Evolutionary conservation across 2,113 vertebrate species (phyloP).

Genomic region (Morone chrysops): DNA sequence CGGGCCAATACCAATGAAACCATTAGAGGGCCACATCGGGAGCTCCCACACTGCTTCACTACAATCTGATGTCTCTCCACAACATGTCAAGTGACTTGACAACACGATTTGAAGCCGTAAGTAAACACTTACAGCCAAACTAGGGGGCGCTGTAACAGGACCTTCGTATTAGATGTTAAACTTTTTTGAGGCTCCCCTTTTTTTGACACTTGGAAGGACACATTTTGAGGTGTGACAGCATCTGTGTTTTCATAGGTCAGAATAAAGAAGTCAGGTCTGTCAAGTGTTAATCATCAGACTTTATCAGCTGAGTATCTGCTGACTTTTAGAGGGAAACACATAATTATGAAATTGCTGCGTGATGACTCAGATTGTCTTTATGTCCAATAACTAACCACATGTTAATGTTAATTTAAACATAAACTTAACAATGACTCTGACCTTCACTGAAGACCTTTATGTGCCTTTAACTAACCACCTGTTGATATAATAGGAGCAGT

Average conservation of each 20-base stretch:
- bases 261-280: neutral
- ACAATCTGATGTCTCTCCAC: neutral
- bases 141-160: constrained; percentile 12
- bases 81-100: constrained; percentile 1
- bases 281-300: constrained; percentile 47
- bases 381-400: neutral
- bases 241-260: neutral
- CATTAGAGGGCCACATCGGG: constrained; percentile 11
- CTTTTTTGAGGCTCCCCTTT: neutral
- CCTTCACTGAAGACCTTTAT: neutral
- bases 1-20: constrained; percentile 47
- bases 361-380: constrained; percentile 13
- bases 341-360: constrained; percentile 42
- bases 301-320: constrained; percentile 53
- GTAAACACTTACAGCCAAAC: neutral
- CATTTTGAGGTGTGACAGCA: too few species aligned
- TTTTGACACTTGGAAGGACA: too few species aligned
- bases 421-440: neutral
- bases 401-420: neutral
- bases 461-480: neutral
- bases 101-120: neutral
- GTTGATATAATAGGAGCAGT: neutral
- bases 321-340: constrained; percentile 39
- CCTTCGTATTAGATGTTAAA: neutral
- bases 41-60: neutral